phyloP scores from a whole-genome alignment of 2,888 invertebrate species.

The Lacanobia wlatinum region DNA sequence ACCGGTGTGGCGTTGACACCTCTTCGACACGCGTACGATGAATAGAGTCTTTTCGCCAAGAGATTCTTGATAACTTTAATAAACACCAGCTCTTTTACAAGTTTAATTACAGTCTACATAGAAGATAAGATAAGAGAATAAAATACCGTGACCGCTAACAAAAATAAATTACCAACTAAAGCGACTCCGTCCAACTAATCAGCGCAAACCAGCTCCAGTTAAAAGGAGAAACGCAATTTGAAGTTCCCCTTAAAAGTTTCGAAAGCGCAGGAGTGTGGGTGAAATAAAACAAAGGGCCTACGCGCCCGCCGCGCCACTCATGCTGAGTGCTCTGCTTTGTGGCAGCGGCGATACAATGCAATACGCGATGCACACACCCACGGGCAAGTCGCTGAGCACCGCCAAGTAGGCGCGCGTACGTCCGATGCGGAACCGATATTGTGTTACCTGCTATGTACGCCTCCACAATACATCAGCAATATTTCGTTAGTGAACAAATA shows the following conservation, averaged over 20 bases:
- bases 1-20: slow-evolving; percentile 33
- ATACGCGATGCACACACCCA: slow-evolving; percentile 71
- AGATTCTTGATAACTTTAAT: background rate
- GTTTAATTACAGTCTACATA: background rate
- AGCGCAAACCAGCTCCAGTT: slow-evolving; percentile 79
- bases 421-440: slow-evolving; percentile 72
- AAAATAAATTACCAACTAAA: slow-evolving; percentile 65
- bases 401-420: slow-evolving; percentile 66
- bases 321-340: slow-evolving; percentile 90
- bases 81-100: background rate
- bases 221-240: slow-evolving; percentile 86
- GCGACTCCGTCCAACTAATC: slow-evolving; percentile 78
- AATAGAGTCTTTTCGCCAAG: background rate
- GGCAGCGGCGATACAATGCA: slow-evolving; percentile 86
- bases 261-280: slow-evolving; percentile 87
- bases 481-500: slow-evolving; percentile 37
- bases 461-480: slow-evolving; percentile 28
- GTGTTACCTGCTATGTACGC: slow-evolving; percentile 64
- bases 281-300: slow-evolving; percentile 90
- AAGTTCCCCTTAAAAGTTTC: slow-evolving; percentile 87
- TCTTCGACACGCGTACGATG: slow-evolving; percentile 8
- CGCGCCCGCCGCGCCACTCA: slow-evolving; percentile 87
- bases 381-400: slow-evolving; percentile 68
- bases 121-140: slow-evolving; percentile 7
- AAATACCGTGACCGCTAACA: slow-evolving; percentile 55